These are phyloP conservation scores for Cyprinodon brontotheroides DNA, from an alignment of 2,113 vertebrate species.

Conservation along the genomic window DNA sequence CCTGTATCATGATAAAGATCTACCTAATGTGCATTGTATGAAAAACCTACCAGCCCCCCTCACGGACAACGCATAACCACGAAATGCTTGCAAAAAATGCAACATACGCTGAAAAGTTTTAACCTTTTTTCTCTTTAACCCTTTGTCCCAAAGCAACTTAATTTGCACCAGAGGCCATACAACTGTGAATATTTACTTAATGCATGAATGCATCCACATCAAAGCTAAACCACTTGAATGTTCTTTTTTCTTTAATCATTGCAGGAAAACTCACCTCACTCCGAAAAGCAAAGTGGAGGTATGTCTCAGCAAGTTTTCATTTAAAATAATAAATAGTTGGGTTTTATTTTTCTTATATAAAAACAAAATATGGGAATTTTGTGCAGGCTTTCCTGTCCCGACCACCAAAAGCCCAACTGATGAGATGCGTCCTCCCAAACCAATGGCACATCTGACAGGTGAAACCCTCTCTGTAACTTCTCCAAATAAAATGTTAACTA, in stretches of 20 bases:
- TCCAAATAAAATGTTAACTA: not conserved
- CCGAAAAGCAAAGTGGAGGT: slow-evolving; percentile 36
- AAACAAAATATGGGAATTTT: slow-evolving; percentile 10
- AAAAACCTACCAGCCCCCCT: not conserved
- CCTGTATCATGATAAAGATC: not conserved
- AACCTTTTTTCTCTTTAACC: not conserved
- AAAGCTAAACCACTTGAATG: not conserved
- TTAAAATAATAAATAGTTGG: not conserved
- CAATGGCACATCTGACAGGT: slow-evolving; percentile 77
- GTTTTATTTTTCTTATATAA: not conserved
- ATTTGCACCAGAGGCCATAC: not conserved
- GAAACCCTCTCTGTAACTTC: not conserved
- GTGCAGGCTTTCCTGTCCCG: not conserved
- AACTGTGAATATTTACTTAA: not conserved
- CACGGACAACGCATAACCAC: not conserved
- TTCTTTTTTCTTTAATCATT: slow-evolving; percentile 3
- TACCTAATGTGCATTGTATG: not conserved
- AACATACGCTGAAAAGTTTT: not conserved
- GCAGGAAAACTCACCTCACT: slow-evolving; percentile 22
- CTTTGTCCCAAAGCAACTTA: not conserved
- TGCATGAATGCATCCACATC: not conserved
- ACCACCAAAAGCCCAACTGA: not conserved
- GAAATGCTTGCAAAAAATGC: not conserved
- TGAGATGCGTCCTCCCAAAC: slow-evolving; percentile 61
- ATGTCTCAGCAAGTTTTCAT: slow-evolving; percentile 9